These are phyloP conservation scores for Psittacula echo DNA, from an alignment of 2,797 vertebrate genomes.

Conservation along the genomic window DNA sequence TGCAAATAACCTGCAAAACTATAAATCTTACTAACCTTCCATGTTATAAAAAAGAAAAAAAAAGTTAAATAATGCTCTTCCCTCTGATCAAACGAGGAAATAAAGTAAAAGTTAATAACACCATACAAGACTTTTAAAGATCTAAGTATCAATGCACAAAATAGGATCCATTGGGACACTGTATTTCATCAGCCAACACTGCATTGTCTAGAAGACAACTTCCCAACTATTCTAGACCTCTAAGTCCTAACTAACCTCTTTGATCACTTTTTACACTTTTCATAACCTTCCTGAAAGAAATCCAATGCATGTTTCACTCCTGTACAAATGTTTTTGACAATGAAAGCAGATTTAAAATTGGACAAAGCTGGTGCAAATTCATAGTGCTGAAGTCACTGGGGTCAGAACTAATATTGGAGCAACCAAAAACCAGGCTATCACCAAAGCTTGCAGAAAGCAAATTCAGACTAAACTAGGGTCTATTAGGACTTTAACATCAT, in stretches of 20 bases:
- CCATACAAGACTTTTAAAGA: neutral
- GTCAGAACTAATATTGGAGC: neutral
- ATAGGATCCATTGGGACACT: neutral
- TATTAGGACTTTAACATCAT: neutral
- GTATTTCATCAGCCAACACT: neutral
- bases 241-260: neutral
- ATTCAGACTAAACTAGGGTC: accelerated
- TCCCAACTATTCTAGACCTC: neutral
- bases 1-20: neutral
- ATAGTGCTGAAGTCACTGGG: neutral
- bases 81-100: neutral
- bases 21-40: neutral
- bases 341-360: neutral
- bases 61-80: neutral
- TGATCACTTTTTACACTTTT: neutral
- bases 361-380: accelerated
- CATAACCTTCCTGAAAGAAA: neutral
- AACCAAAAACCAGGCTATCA: neutral
- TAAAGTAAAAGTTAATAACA: neutral
- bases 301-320: neutral
- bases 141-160: neutral
- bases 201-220: neutral
- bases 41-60: neutral
- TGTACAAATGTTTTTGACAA: neutral
- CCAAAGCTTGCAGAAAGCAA: neutral